Evolutionary conservation across 1,140 invertebrate genomes (phyloP).

Genomic region (Psix sp.): DNA sequence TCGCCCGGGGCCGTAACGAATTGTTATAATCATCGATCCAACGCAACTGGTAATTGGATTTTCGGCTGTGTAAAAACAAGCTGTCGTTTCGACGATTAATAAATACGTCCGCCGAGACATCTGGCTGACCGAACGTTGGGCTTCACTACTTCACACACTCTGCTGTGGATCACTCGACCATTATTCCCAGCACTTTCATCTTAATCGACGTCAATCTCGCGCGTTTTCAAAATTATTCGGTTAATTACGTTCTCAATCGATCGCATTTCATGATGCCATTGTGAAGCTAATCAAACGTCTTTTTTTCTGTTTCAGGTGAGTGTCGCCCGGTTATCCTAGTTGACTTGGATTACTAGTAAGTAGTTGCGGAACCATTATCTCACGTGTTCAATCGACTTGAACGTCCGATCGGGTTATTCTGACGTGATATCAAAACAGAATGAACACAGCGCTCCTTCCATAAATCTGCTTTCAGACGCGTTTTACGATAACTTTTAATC

Average conservation of each 20-base stretch:
- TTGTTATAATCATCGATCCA: constrained; percentile 28
- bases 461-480: constrained; percentile 50
- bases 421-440: constrained; percentile 21
- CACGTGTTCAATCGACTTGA: background rate
- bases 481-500: constrained; percentile 57
- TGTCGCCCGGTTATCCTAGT: constrained; percentile 6
- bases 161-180: constrained; percentile 24
- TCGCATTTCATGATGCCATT: background rate
- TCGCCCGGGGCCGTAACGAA: constrained; percentile 8
- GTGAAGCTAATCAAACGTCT: constrained; percentile 4
- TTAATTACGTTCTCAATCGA: constrained; percentile 5
- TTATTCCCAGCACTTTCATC: constrained; percentile 27
- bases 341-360: constrained; percentile 8
- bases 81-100: constrained; percentile 32
- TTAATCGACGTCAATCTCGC: constrained; percentile 30
- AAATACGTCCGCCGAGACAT: constrained; percentile 30
- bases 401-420: background rate
- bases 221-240: background rate
- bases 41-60: constrained; percentile 27
- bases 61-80: constrained; percentile 29
- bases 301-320: constrained; percentile 61
- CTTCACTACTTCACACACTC: constrained; percentile 34
- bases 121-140: constrained; percentile 23
- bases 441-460: constrained; percentile 19
- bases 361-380: constrained; percentile 2